Conservation (phyloP, 2,797 vertebrate species). For the Ptychobarbus kaznakovi region DNA sequence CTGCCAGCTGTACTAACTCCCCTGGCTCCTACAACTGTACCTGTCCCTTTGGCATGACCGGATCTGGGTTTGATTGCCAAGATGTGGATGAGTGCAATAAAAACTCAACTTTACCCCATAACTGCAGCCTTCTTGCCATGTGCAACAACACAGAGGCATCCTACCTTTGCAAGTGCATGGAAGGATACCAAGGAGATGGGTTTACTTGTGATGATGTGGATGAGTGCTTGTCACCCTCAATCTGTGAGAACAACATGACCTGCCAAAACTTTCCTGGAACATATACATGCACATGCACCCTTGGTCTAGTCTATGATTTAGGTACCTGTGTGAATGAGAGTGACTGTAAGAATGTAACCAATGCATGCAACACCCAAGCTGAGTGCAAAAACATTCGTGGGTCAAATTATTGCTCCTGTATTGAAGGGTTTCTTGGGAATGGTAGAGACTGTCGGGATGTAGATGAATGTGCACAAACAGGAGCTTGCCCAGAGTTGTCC, state of each 20-base stretch:
- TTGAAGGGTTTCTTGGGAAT: conserved; percentile 76
- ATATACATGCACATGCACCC: conserved; percentile 76
- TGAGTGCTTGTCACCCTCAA: conserved; percentile 72
- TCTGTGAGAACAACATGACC: conserved; percentile 74
- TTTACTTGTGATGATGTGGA: conserved; percentile 78
- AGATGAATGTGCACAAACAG: conserved; percentile 74
- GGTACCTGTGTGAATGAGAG: conserved; percentile 76
- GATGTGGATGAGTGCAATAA: conserved; percentile 82
- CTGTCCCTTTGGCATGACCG: conserved; percentile 77
- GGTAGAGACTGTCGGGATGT: conserved; percentile 79
- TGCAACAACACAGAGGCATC: conserved; percentile 80
- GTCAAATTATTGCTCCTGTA: conserved; percentile 80
- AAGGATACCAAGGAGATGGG: conserved; percentile 80
- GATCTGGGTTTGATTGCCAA: conserved; percentile 78
- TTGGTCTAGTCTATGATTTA: conserved; percentile 68
- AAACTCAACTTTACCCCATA: conserved; percentile 68
- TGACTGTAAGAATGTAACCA: conserved; percentile 70
- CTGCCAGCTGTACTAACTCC: conserved; percentile 79
- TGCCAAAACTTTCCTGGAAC: conserved; percentile 79
- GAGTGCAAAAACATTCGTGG: conserved; percentile 70
- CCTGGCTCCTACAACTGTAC: conserved; percentile 78
- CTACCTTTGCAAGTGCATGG: conserved; percentile 76
- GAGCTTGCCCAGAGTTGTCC: conserved; percentile 72
- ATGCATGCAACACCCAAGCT: conserved; percentile 71
- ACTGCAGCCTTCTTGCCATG: conserved; percentile 76